Conservation (phyloP, 2,888 invertebrate genomes). For the Drosophila longiperda region DNA sequence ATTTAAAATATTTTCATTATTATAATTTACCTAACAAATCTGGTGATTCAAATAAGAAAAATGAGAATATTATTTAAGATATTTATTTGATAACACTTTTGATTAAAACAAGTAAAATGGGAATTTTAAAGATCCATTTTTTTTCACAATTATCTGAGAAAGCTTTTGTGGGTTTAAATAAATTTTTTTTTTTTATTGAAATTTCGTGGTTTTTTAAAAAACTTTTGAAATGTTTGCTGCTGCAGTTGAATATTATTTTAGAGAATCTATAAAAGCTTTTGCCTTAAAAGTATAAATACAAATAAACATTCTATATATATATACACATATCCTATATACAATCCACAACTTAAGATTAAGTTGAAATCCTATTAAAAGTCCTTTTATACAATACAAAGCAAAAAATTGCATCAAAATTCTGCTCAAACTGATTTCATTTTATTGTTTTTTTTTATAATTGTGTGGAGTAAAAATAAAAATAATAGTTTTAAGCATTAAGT, state of each 20-base stretch:
- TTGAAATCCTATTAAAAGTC: not conserved
- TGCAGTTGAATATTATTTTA: not conserved
- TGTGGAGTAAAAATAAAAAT: not conserved
- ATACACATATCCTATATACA: not conserved
- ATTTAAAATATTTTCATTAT: not conserved
- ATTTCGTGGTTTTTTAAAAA: too few relatives aligned
- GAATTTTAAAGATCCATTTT: not conserved
- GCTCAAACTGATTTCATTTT: not conserved
- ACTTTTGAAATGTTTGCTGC: not conserved
- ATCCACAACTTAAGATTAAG: not conserved
- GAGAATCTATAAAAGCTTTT: not conserved
- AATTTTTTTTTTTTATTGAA: not conserved
- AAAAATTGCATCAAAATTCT: not conserved
- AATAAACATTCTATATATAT: not conserved
- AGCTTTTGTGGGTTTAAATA: not conserved
- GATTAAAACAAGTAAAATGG: not conserved
- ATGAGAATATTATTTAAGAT: not conserved
- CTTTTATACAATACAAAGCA: not conserved
- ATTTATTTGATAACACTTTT: not conserved
- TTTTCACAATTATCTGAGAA: not conserved
- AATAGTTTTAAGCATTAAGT: not conserved
- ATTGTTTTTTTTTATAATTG: not conserved
- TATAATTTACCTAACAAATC: not conserved
- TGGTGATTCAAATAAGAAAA: fast-evolving
- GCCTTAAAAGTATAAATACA: not conserved